phyloP scores from a whole-genome alignment of 2,888 invertebrate genomes.

The Minunthozetes semirufus region DNA sequence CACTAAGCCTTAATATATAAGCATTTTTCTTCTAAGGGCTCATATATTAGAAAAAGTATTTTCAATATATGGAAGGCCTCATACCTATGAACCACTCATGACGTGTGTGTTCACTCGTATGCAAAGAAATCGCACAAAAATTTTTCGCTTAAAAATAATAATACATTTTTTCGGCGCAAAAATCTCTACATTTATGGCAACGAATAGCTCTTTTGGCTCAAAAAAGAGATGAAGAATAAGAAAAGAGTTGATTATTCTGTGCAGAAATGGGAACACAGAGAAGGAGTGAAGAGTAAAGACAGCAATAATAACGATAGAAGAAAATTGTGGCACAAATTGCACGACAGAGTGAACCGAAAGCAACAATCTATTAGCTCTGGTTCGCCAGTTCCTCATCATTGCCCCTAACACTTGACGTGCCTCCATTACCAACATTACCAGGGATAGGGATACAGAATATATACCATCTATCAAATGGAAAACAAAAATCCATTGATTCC shows the following conservation, averaged over 20 bases:
- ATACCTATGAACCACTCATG: neutral
- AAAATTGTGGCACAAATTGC: neutral
- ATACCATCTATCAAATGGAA: too few relatives aligned
- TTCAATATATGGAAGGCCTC: too few relatives aligned
- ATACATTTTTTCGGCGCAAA: too few relatives aligned
- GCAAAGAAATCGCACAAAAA: neutral
- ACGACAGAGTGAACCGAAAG: neutral
- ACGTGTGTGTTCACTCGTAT: slow-evolving; percentile 1
- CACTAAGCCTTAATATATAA: neutral
- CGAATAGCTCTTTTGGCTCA: too few relatives aligned
- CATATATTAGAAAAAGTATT: too few relatives aligned
- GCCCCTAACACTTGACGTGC: neutral
- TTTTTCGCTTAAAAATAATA: too few relatives aligned
- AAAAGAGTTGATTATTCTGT: neutral
- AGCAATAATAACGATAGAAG: neutral
- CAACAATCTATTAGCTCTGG: neutral
- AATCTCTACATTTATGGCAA: too few relatives aligned
- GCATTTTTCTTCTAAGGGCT: too few relatives aligned
- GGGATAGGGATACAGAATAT: too few relatives aligned
- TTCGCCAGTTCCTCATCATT: slow-evolving; percentile 3
- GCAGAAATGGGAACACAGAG: neutral
- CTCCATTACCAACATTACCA: too few relatives aligned
- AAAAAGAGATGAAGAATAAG: too few relatives aligned
- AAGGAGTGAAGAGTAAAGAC: neutral
- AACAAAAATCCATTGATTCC: too few relatives aligned